A percentile compares a stretch with the other conserved stretches of the same genome.
Evolutionary conservation across 2,797 vertebrate species (phyloP).

Genomic region (Phataginus tetradactyla): DNA sequence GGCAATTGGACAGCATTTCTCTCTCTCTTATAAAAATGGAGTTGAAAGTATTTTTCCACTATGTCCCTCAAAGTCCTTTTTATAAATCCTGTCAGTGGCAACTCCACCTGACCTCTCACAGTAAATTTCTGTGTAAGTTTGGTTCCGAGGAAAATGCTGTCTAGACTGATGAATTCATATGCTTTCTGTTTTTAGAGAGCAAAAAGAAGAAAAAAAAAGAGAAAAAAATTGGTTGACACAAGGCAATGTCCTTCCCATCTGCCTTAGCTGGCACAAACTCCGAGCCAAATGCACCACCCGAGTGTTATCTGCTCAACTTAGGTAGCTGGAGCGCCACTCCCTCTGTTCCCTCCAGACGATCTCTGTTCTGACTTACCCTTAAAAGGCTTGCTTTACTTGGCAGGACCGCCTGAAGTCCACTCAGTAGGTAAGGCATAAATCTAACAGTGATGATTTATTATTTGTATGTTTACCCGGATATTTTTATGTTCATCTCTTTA

Average conservation of each 20-base stretch:
- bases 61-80: conserved; percentile 65
- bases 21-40: conserved; percentile 58
- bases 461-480: background rate
- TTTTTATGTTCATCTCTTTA: background rate
- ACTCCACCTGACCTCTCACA: background rate
- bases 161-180: conserved; percentile 50
- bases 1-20: conserved; percentile 56
- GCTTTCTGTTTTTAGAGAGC: conserved; percentile 63
- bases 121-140: conserved; percentile 67
- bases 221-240: background rate
- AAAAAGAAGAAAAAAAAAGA: background rate
- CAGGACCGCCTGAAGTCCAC: background rate
- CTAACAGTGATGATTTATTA: background rate
- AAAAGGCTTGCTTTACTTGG: background rate
- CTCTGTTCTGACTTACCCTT: background rate
- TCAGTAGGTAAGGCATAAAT: background rate
- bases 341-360: background rate
- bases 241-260: conserved; percentile 26
- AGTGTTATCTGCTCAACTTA: background rate
- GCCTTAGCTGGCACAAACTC: background rate
- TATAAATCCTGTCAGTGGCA: conserved; percentile 61
- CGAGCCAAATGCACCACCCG: background rate
- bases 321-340: background rate
- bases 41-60: conserved; percentile 62
- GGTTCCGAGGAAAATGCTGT: conserved; percentile 59